Percentiles rank a stretch among this genome's conserved stretches.
These are phyloP conservation scores for Montipora foliosa DNA, from an alignment of 64 coral and sea anemone species.

Conservation along the genomic window DNA sequence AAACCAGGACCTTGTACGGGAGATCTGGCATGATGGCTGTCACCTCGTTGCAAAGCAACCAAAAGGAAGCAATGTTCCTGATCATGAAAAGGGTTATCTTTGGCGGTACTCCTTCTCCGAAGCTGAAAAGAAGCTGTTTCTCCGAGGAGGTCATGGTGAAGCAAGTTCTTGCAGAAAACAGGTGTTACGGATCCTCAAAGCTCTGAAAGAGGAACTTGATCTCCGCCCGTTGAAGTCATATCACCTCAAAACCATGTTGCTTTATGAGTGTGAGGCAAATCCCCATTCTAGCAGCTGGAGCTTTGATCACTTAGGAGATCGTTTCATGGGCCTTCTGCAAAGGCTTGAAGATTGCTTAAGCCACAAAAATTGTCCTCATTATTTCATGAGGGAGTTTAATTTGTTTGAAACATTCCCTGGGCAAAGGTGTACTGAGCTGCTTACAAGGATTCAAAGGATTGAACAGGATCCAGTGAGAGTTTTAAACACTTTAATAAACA, in stretches of 20 bases:
- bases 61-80: conserved; percentile 12
- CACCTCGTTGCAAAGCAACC: conserved; percentile 80
- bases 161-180: conserved; percentile 57
- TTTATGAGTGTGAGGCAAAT: conserved; percentile 59
- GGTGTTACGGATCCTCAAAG: conserved; percentile 81
- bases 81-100: conserved; percentile 6
- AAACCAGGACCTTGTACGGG: neutral
- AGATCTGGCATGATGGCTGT: conserved; percentile 55
- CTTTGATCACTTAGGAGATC: neutral
- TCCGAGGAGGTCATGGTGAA: conserved; percentile 16
- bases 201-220: conserved; percentile 44
- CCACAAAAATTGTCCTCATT: conserved; percentile 59
- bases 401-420: neutral
- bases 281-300: neutral
- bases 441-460: too few relatives aligned
- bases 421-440: neutral
- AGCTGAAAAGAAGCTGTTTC: conserved; percentile 66
- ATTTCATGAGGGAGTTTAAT: conserved; percentile 37
- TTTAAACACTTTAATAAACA: too few relatives aligned
- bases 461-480: too few relatives aligned
- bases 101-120: conserved; percentile 67
- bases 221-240: conserved; percentile 69
- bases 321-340: conserved; percentile 47
- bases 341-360: conserved; percentile 38
- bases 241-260: conserved; percentile 77